phyloP scores from a whole-genome alignment of 2,113 vertebrate genomes.

The Fregata magnificens region DNA sequence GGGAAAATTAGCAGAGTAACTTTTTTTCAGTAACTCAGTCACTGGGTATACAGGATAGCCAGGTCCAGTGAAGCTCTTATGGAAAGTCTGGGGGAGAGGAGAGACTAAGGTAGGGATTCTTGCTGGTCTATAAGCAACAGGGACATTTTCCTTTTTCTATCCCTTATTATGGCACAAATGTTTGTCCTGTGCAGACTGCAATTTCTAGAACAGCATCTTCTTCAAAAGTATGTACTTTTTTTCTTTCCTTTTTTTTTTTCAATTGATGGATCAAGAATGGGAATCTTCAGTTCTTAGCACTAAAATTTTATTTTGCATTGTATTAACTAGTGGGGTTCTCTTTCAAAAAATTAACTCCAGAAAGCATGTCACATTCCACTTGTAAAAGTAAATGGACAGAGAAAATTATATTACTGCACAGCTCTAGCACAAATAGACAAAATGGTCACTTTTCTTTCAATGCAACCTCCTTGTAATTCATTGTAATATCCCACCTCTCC shows the following conservation, averaged over 20 bases:
- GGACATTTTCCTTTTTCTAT: background rate
- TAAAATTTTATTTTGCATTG: constrained; percentile 1
- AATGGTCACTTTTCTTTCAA: constrained; percentile 3
- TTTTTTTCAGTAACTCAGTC: background rate
- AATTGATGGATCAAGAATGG: background rate
- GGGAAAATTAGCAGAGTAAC: background rate
- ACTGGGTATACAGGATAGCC: background rate
- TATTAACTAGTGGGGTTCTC: background rate
- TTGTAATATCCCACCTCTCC: background rate
- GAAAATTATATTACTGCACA: background rate
- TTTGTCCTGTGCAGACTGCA: background rate
- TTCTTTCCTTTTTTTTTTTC: background rate
- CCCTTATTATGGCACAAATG: background rate
- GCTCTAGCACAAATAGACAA: background rate
- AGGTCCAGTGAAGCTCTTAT: background rate
- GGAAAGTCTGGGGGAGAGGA: background rate
- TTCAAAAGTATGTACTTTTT: background rate
- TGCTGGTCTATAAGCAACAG: rapidly evolving
- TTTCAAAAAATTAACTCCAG: background rate
- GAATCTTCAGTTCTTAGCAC: background rate
- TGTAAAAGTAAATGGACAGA: constrained; percentile 12
- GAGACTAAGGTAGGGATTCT: background rate
- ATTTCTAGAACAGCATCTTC: background rate
- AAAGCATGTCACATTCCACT: background rate
- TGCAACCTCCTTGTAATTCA: background rate